Conservation (phyloP, 2,888 invertebrate species). For the Aleiodes testaceus region DNA sequence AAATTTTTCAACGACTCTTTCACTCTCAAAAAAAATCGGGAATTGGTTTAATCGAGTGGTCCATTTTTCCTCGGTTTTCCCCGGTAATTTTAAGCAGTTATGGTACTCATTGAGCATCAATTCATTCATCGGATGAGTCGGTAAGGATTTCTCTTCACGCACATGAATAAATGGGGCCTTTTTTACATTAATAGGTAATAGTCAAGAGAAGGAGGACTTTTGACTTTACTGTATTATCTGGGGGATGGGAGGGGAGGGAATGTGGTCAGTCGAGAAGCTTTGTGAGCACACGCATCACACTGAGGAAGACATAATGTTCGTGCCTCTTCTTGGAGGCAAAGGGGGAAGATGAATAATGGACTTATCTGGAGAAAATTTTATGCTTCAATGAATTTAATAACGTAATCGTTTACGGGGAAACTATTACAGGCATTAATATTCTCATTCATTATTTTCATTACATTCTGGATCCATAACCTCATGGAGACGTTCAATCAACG, state of each 20-base stretch:
- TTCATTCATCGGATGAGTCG: no score
- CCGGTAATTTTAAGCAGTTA: no score
- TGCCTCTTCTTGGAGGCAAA: no score
- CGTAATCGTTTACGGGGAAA: not conserved
- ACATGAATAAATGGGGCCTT: not conserved
- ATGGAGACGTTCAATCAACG: no score
- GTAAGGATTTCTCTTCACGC: not conserved
- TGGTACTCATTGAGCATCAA: no score
- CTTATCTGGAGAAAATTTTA: slow-evolving; percentile 58
- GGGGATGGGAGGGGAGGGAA: slow-evolving; percentile 65
- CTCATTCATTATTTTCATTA: slow-evolving; percentile 30
- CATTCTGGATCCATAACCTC: slow-evolving; percentile 6
- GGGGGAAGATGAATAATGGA: slow-evolving; percentile 32
- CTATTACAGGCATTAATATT: not conserved
- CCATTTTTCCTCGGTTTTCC: no score
- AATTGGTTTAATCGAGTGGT: no score
- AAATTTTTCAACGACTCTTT: no score
- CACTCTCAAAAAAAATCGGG: no score
- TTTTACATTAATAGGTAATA: not conserved
- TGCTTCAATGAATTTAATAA: slow-evolving; percentile 51
- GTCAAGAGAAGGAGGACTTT: slow-evolving; percentile 9
- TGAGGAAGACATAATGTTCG: slow-evolving; percentile 37
- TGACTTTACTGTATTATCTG: slow-evolving; percentile 18
- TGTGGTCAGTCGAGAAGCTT: slow-evolving; percentile 67
- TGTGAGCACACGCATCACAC: slow-evolving; percentile 55